Conservation (phyloP, 2,888 invertebrate species). For the Cylindroiulus punctatus region DNA sequence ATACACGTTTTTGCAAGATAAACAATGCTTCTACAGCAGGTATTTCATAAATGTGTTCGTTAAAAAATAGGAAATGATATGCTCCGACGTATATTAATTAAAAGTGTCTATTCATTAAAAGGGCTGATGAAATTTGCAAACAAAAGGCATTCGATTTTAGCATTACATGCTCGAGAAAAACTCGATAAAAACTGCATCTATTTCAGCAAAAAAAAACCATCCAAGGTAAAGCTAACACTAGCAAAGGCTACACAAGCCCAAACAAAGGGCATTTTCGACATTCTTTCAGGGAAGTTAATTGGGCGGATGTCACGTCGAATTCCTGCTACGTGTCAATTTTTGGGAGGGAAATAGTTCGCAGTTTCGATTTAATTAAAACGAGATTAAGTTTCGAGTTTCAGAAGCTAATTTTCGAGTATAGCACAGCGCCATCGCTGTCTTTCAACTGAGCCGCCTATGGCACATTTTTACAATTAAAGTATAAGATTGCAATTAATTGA, state of each 20-base stretch:
- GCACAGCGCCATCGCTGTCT: not conserved
- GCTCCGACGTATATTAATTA: too few species aligned
- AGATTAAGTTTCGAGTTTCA: constrained; percentile 26
- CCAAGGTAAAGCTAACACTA: not conserved
- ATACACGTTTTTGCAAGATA: too few species aligned
- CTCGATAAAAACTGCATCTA: too few species aligned
- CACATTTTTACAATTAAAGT: not conserved
- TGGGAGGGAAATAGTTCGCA: constrained; percentile 33
- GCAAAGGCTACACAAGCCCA: not conserved
- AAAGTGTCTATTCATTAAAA: too few species aligned
- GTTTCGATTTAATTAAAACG: constrained; percentile 36
- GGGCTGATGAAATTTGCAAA: too few species aligned
- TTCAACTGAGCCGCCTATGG: not conserved
- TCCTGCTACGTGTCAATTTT: not conserved
- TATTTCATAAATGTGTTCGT: too few species aligned
- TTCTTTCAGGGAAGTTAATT: not conserved
- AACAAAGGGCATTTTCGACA: not conserved
- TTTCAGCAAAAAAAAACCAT: too few species aligned
- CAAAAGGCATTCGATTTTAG: too few species aligned
- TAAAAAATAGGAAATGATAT: too few species aligned
- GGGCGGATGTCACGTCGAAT: constrained; percentile 17
- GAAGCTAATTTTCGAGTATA: constrained; percentile 1
- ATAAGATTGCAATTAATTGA: constrained; percentile 15
- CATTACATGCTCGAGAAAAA: too few species aligned
- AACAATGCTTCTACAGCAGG: too few species aligned